Base-by-base conservation (phyloP, 1,140 invertebrate species). In the Muscidifurax raptorellus region DNA sequence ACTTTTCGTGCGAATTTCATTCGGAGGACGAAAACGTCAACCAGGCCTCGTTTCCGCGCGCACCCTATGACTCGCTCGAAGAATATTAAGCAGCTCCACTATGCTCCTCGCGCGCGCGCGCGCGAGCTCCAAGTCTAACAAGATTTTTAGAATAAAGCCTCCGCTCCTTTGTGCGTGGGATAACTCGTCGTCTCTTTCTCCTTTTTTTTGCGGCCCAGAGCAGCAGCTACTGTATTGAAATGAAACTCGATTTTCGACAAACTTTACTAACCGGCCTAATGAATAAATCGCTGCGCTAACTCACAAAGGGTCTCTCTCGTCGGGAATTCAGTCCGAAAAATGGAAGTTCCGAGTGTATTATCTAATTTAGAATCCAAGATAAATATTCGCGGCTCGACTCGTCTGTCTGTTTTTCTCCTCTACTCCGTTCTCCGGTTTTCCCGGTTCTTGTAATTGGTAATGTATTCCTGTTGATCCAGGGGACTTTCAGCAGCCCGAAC, bases 111-210 rank as follows among this genome's bases (percentile, higher is more conserved):
- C 9, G 36, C 59, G 76, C 13, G 13, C 9, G 36, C 59, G 76
- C 75, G 64, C 66, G 30, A 74, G 28, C 64, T 72, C 79, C 67
- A 27, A 80, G 76, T 74, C 67, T 84, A 80, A 84, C 82, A 84
- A 84, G 82, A 84, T 84, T 84, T 84, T 84, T 84, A 27, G 69
- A 79, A 80, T 80, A 84, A 84, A 30, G 44, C 75, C 15, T 64
- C 15, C 5, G 7, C n/a, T 78, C 28, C 47, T 80, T 80, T 80
- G 47, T 82, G 28, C 44, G 47, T 44, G 25, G 75, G 40, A 44
- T 47, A 67, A 18, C 64, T 40, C 74, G 36, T 69, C 66, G 59
- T 74, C 76, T 80, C 52, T 13, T 52, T 74, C 76, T 80, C 52
- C 9, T 40, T 47, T 36, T 52, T 82, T 40, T 74, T 74, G 28